Base-by-base conservation (phyloP, 2,888 invertebrate genomes). In the Adelognathus sp. region DNA sequence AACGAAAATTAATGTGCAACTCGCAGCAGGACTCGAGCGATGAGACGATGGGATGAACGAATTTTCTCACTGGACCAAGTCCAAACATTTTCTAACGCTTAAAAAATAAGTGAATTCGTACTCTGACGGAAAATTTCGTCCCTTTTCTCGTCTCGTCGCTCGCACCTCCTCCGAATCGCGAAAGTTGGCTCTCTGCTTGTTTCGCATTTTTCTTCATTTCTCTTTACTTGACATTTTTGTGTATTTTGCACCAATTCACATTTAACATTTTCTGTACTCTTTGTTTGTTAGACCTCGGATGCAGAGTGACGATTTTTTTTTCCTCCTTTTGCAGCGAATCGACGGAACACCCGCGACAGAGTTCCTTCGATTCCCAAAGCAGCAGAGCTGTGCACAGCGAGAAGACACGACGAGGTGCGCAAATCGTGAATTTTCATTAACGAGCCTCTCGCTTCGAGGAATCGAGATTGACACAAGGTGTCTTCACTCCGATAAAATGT, bases 281-380 rank as follows among this genome's bases (percentile, higher is more conserved):
- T 14, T n/a, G 63, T 79, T 77, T 46, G 52, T 80, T 80, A 82
- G 87, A 88, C 88, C 89, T 86, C 86, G 89, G 89, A 90, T 89
- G 90, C 88, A 85, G 89, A 90, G 90, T 89, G 90, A 89, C 83
- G 81, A 81, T 83, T 74, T 72, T 81, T 77, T 76, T 81, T 61
- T 70, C 27, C 67, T 79, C 67, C 82, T 83, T 81, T 83, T 82
- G 81, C 83, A 81, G 84, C 84, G 85, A 70, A 85, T 79, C 87
- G 86, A 86, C 80, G 80, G 83, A 87, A 86, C 83, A n/a, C 21
- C 36, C 36, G 36, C 36, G 36, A 11, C 80, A 80, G 78, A 73
- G 79, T 86, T 86, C 80, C 80, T 80, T 85, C 87, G 86, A 86
- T 7, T 84, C 82, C 84, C 84, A 85, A 76, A 84, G 79, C 85